Percentiles rank a stretch among this genome's conserved stretches.
Conservation (phyloP, 2,888 invertebrate genomes). For the Andrena flavipes region DNA sequence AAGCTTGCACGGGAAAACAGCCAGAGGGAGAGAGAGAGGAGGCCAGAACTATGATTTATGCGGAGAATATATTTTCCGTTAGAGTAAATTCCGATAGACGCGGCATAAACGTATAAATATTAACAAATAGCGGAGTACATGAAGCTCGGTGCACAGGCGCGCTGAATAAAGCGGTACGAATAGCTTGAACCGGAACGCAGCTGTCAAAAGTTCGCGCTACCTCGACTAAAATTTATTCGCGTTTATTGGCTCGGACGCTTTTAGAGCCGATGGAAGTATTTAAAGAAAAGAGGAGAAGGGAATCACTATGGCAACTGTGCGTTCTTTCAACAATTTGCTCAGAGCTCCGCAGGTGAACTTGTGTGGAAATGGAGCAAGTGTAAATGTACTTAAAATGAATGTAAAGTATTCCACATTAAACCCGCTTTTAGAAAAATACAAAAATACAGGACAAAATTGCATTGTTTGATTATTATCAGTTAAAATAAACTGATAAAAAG, state of each 20-base stretch:
- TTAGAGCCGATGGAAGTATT: too few species aligned
- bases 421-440: too few species aligned
- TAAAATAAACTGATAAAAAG: too few species aligned
- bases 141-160: constrained; percentile 4
- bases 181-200: neutral
- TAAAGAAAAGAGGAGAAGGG: neutral
- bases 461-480: too few species aligned
- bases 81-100: constrained; percentile 36
- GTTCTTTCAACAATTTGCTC: too few species aligned
- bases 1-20: neutral
- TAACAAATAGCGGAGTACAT: constrained; percentile 13
- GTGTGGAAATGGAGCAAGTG: too few species aligned
- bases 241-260: neutral
- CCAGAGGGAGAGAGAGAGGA: neutral
- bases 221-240: constrained; percentile 22
- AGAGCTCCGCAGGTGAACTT: too few species aligned
- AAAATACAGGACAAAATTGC: too few species aligned
- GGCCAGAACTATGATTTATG: constrained; percentile 12
- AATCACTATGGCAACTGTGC: too few species aligned
- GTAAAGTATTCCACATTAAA: too few species aligned
- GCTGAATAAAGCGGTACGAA: constrained; percentile 8
- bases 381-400: too few species aligned
- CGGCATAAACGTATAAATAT: constrained; percentile 14
- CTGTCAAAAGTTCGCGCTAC: neutral
- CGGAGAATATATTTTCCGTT: constrained; percentile 33